These are phyloP conservation scores for Yasuhikotakia modesta DNA, from an alignment of 2,797 vertebrate genomes.

Conservation along the genomic window DNA sequence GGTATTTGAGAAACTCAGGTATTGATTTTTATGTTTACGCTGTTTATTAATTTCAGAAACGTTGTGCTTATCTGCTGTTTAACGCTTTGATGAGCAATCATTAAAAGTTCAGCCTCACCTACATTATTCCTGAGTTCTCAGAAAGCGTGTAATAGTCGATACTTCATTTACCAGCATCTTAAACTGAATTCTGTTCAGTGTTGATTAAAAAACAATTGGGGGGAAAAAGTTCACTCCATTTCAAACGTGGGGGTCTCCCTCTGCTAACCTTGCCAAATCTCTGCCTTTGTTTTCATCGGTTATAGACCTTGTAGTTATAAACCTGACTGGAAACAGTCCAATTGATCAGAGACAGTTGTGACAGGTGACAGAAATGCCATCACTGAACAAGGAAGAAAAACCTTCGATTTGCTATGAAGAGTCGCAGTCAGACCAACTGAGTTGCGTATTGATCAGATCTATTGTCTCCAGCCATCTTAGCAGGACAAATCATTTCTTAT, in stretches of 20 bases:
- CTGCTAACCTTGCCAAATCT: not conserved
- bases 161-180: conserved; percentile 6
- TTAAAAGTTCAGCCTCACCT: not conserved
- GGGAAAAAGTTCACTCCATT: not conserved
- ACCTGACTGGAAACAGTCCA: conserved; percentile 23
- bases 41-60: not conserved
- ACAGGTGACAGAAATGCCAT: conserved; percentile 44
- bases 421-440: conserved; percentile 19
- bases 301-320: not conserved
- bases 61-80: not conserved
- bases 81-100: conserved; percentile 4
- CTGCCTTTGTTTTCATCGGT: not conserved
- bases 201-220: not conserved
- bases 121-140: not conserved
- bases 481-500: conserved; percentile 47
- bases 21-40: not conserved
- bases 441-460: conserved; percentile 44
- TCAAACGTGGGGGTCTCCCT: not conserved
- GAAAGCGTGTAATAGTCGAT: not conserved
- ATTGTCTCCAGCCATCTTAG: conserved; percentile 46
- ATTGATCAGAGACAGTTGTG: conserved; percentile 43
- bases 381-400: conserved; percentile 31
- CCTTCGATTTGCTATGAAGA: conserved; percentile 41
- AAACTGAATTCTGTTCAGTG: not conserved
- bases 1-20: not conserved